Base-by-base conservation (phyloP, 2,113 vertebrate species). In the Triplophysa dalaica region DNA sequence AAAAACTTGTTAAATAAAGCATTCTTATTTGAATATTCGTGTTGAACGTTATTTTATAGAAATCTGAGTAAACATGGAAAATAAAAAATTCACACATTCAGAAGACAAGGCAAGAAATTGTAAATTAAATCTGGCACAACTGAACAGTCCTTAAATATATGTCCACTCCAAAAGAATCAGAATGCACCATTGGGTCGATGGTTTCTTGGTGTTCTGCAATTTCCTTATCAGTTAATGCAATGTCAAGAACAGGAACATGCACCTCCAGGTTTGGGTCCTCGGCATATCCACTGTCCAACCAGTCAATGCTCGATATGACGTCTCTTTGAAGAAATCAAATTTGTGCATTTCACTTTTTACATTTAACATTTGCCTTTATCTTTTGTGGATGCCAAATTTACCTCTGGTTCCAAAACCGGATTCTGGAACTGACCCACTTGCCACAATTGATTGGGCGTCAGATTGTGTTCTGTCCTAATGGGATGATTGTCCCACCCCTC, bases 331-430 rank as follows among this genome's bases (percentile, higher is more conserved):
- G 62, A 64, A 64, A 60, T 22, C 58, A 60, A 60, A 33, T 64
- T 38, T 54, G 12, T 54, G 2, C 4, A 54, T 16, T 16, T 16
- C 14, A 17, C 19, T 33, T n/a, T n/a, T n/a, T 64, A 29, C 7
- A 33, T 38, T 64, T 64, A 64, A 64, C 9, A 33, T 64, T 33
- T 19, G 16, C 62, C 26, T 64, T 8, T 2, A 64, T 64, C 8
- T 64, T 38, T 19, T 8, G 2, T 64, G 62, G 62, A 64, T 64
- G 62, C 62, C 29, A 64, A 64, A 64, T 64, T 64, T 64, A 64
- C 62, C 62, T 64, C 29, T 64, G 62, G 62, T 17, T 64, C 29
- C 62, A 64, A 9, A 64, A 64, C 9, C 29, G 62, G 63, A 16
- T 65, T 65, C 17, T 65, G 63, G 63, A 65, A 41, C 63, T 65